phyloP scores from a whole-genome alignment of 35 echinoderm and acorn worm species.

The Ophioderma brevispina region DNA sequence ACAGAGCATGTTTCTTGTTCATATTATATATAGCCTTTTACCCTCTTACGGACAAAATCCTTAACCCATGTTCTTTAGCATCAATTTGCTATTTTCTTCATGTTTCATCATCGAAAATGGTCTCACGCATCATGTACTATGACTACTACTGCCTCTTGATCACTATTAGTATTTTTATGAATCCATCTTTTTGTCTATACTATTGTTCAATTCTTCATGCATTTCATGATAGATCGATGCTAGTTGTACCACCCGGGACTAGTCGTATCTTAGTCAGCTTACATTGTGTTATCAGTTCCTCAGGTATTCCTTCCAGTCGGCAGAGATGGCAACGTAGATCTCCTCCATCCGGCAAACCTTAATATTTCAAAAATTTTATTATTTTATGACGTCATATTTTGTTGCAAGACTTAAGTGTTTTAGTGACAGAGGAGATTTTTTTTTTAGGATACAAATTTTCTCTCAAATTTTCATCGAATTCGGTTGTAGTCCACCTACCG shows the following conservation, averaged over 20 bases:
- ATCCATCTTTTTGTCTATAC: not conserved
- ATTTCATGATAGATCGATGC: slow-evolving; percentile 81
- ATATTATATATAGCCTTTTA: too few relatives aligned
- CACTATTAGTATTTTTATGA: too few relatives aligned
- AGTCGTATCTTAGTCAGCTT: slow-evolving; percentile 62
- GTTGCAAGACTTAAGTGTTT: too few relatives aligned
- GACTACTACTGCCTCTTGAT: slow-evolving; percentile 9
- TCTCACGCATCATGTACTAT: slow-evolving; percentile 97
- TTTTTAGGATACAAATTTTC: too few relatives aligned
- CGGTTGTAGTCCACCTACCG: too few relatives aligned
- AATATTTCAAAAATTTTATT: too few relatives aligned
- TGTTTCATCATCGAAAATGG: slow-evolving; percentile 92
- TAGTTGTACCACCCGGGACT: slow-evolving; percentile 59
- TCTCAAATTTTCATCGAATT: too few relatives aligned
- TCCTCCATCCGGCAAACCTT: slow-evolving; percentile 78
- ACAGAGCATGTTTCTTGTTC: too few relatives aligned
- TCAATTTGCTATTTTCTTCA: slow-evolving; percentile 50
- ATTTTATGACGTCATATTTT: too few relatives aligned
- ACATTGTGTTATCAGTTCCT: slow-evolving; percentile 34
- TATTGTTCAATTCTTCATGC: slow-evolving; percentile 16
- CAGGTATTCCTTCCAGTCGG: slow-evolving; percentile 54
- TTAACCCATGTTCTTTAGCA: slow-evolving; percentile 77
- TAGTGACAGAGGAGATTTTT: too few relatives aligned
- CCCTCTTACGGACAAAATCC: too few relatives aligned
- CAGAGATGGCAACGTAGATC: slow-evolving; percentile 63